Conservation (phyloP, 2,113 vertebrate species). For the Hystrix cristata region DNA sequence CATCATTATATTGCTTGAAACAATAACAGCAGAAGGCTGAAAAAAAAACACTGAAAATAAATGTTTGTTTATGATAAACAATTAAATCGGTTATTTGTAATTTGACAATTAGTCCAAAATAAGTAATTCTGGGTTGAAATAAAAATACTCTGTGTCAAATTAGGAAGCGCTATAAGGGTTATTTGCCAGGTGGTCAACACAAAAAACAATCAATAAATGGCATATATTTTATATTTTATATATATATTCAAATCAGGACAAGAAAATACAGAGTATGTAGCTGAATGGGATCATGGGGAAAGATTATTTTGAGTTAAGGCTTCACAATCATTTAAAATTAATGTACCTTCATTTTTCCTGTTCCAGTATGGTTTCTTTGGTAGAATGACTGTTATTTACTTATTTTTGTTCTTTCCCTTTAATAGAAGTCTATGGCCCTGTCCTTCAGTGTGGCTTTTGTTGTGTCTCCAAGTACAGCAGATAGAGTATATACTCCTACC, state of each 20-base stretch:
- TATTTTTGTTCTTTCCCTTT: neutral
- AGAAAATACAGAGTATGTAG: neutral
- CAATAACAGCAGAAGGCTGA: neutral
- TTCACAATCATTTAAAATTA: slow-evolving; percentile 17
- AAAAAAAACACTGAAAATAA: neutral
- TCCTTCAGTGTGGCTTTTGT: neutral
- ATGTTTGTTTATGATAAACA: neutral
- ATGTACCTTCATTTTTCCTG: neutral
- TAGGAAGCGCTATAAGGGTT: neutral
- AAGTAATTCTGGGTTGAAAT: slow-evolving; percentile 21
- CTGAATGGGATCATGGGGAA: neutral
- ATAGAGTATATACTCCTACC: neutral
- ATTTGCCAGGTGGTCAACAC: neutral
- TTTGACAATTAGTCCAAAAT: slow-evolving; percentile 39
- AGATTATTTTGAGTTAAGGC: neutral
- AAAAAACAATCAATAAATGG: neutral
- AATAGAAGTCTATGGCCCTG: neutral
- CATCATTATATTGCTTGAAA: neutral
- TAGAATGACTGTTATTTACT: neutral
- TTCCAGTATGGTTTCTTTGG: neutral
- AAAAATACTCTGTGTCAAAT: neutral
- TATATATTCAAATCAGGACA: neutral
- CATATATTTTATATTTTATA: neutral
- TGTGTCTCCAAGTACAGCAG: neutral
- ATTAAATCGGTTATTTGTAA: neutral